These are phyloP conservation scores for Coenobita brevimanus DNA, from an alignment of 1,140 invertebrate genomes.

Conservation along the genomic window DNA sequence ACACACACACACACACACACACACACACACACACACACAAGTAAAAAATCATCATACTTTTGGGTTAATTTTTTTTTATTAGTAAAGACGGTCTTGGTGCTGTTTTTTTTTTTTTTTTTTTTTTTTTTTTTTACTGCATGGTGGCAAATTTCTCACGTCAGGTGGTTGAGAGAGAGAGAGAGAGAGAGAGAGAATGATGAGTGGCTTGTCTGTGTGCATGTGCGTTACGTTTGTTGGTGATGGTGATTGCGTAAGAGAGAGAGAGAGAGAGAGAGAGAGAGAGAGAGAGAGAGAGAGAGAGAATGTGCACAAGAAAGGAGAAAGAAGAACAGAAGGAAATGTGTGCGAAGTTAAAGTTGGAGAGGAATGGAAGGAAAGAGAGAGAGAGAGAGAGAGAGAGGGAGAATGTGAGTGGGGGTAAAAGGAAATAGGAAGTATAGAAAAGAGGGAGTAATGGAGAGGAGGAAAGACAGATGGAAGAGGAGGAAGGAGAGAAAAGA, in stretches of 20 bases:
- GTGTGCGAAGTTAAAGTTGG: background rate
- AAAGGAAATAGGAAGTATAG: background rate
- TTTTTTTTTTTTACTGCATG: too few relatives aligned
- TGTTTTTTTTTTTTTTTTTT: too few relatives aligned
- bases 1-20: too few relatives aligned
- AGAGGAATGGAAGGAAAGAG: background rate
- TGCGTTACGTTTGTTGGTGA: too few relatives aligned
- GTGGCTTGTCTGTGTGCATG: background rate
- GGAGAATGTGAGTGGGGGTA: background rate
- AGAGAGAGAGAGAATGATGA: background rate
- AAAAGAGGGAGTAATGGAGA: background rate
- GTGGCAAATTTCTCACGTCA: background rate
- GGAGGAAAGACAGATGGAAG: background rate
- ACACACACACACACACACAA: too few relatives aligned
- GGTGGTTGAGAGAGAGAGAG: background rate
- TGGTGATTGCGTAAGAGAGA: background rate
- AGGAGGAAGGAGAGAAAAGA: slow-evolving; percentile 1
- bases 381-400: background rate
- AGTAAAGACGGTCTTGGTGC: too few relatives aligned
- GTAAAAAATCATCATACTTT: too few relatives aligned
- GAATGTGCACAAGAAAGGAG: background rate
- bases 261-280: background rate
- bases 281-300: slow-evolving; percentile 1
- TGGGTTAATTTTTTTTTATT: too few relatives aligned
- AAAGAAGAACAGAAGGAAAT: background rate